These are phyloP conservation scores for Microcaecilia unicolor DNA, from an alignment of 2,797 vertebrate species.

Conservation along the genomic window DNA sequence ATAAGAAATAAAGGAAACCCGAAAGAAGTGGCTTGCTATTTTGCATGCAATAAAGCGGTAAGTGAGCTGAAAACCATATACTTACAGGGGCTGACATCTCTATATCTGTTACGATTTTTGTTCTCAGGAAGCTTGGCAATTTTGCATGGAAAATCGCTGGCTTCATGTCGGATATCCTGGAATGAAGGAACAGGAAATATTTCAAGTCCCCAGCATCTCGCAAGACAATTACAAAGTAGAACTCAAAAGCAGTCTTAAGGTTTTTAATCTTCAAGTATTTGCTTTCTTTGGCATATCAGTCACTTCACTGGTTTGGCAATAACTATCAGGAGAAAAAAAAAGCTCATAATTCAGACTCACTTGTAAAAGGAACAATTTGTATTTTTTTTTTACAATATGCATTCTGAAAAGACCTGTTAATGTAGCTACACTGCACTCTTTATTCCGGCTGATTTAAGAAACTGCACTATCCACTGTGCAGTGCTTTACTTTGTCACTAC, in stretches of 20 bases:
- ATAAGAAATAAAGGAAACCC: too few species aligned
- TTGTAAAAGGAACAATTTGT: too few species aligned
- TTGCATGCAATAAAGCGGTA: too few species aligned
- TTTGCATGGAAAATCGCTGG: conserved; percentile 92
- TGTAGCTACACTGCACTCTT: too few species aligned
- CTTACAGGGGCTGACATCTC: conserved; percentile 98
- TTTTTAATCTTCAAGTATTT: neutral
- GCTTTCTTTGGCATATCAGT: neutral
- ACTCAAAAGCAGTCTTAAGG: neutral
- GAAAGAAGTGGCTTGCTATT: too few species aligned
- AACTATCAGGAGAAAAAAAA: neutral
- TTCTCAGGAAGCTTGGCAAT: conserved; percentile 90
- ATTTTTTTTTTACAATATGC: too few species aligned
- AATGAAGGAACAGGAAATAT: conserved; percentile 16
- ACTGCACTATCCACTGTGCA: too few species aligned
- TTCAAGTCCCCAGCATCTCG: conserved; percentile 9
- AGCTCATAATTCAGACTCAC: neutral
- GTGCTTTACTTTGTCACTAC: too few species aligned
- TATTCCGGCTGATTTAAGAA: too few species aligned
- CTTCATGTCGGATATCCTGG: conserved; percentile 89
- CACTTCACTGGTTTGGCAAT: neutral
- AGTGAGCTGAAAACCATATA: conserved; percentile 25
- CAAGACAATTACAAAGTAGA: neutral
- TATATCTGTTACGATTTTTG: conserved; percentile 93
- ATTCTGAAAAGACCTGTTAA: too few species aligned